phyloP scores from a whole-genome alignment of 2,888 invertebrate species.

The Drosophila melanosoma region DNA sequence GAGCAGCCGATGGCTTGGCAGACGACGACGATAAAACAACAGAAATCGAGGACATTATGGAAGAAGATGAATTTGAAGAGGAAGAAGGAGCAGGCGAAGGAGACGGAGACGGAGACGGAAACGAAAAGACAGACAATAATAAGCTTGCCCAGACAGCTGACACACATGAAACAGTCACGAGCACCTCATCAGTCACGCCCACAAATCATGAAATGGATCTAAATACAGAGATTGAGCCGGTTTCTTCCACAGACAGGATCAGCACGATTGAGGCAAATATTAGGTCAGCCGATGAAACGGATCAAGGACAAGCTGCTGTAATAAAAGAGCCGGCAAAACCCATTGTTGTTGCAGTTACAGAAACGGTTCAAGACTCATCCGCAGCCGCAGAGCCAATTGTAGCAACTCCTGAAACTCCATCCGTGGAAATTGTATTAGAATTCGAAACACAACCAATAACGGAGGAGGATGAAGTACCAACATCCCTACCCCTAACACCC shows the following conservation, averaged over 20 bases:
- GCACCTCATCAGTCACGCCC: slow-evolving; percentile 58
- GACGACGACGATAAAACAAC: slow-evolving; percentile 69
- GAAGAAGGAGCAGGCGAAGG: slow-evolving; percentile 14
- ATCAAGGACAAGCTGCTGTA: not conserved
- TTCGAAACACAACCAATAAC: slow-evolving; percentile 1
- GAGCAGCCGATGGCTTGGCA: slow-evolving; percentile 31
- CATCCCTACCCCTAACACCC: slow-evolving; percentile 42
- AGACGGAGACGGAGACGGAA: slow-evolving; percentile 6
- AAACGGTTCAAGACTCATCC: not conserved
- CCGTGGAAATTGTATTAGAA: slow-evolving; percentile 35
- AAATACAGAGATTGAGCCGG: slow-evolving; percentile 34
- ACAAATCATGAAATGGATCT: slow-evolving; percentile 47
- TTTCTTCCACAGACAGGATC: slow-evolving; percentile 55
- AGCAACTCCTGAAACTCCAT: slow-evolving; percentile 36
- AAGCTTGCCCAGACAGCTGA: slow-evolving; percentile 3
- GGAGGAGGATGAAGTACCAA: not conserved
- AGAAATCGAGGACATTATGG: slow-evolving; percentile 69
- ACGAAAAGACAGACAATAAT: slow-evolving; percentile 1
- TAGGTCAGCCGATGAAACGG: too few relatives aligned
- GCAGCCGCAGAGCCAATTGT: not conserved
- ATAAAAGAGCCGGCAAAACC: not conserved
- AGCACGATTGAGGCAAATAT: not conserved
- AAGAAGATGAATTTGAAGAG: slow-evolving; percentile 56
- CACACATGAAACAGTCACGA: slow-evolving; percentile 51
- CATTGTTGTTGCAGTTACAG: not conserved